A percentile compares a stretch with the other conserved stretches of the same genome.
Evolutionary conservation across 2,797 vertebrate species (phyloP).

Genomic region (Lates japonicus): DNA sequence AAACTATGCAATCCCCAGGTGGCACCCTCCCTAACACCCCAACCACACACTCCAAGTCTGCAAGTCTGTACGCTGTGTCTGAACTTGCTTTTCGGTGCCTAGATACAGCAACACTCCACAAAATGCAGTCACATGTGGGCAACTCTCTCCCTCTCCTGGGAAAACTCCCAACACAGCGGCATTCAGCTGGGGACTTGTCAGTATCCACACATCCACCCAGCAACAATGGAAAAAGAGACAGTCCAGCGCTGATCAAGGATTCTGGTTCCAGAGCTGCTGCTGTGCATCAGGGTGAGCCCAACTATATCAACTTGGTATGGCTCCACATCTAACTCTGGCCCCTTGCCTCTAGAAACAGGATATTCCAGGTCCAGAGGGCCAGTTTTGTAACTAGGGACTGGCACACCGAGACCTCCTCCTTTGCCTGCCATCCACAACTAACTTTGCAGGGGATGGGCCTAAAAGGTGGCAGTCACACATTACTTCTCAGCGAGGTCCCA

Average conservation of each 20-base stretch:
- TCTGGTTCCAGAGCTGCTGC: constrained; percentile 23
- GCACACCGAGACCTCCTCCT: neutral
- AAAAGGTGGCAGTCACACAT: constrained; percentile 1
- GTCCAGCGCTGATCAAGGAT: constrained; percentile 4
- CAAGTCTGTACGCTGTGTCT: constrained; percentile 5
- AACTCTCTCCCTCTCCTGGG: constrained; percentile 15
- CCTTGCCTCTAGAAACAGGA: constrained; percentile 18
- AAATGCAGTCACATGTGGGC: constrained; percentile 24
- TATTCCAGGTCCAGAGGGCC: constrained; percentile 6
- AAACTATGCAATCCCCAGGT: neutral
- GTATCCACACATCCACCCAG: constrained; percentile 17
- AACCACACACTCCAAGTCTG: constrained; percentile 16
- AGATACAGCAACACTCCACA: constrained; percentile 5
- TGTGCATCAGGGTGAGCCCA: constrained; percentile 16
- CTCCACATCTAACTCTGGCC: constrained; percentile 11
- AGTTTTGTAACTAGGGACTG: constrained; percentile 36
- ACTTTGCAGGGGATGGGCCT: constrained; percentile 17
- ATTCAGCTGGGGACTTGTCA: constrained; percentile 8
- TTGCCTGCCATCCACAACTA: constrained; percentile 29
- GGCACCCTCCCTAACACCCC: neutral
- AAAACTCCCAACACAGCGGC: constrained; percentile 26
- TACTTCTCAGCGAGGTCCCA: constrained; percentile 19
- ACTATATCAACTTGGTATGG: constrained; percentile 20
- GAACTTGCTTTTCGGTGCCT: neutral
- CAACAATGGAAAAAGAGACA: constrained; percentile 19